Conservation (phyloP, 2,888 invertebrate genomes). For the Acrobeloides nanus region DNA sequence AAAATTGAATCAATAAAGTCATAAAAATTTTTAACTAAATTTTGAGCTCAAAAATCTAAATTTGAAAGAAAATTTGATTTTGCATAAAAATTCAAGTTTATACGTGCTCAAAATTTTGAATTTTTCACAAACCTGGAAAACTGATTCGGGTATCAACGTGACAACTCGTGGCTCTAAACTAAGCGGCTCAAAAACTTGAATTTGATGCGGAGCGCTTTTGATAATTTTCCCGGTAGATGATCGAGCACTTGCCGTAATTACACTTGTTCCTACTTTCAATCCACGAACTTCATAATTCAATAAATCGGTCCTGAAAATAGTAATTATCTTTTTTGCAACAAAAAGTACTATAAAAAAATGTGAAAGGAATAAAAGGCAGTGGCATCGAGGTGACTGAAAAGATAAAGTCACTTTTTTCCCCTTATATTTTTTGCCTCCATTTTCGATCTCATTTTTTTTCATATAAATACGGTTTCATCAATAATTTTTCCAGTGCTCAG, state of each 20-base stretch:
- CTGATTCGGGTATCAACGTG: slow-evolving; percentile 37
- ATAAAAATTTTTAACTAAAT: background rate
- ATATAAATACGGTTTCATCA: too few species aligned
- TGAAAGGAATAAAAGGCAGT: too few species aligned
- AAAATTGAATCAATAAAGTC: slow-evolving; percentile 1
- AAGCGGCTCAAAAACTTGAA: slow-evolving; percentile 39
- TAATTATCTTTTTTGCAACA: too few species aligned
- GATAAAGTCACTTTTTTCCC: too few species aligned
- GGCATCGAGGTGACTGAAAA: too few species aligned
- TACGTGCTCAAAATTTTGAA: background rate
- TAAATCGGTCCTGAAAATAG: too few species aligned
- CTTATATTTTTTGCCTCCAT: too few species aligned
- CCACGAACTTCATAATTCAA: slow-evolving; percentile 5
- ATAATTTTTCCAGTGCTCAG: too few species aligned
- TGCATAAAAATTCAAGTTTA: background rate
- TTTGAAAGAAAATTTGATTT: too few species aligned
- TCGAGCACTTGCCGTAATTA: slow-evolving; percentile 2
- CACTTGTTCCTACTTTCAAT: slow-evolving; percentile 4
- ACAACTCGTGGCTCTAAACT: slow-evolving; percentile 31
- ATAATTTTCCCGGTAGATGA: slow-evolving; percentile 9
- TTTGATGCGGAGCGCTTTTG: slow-evolving; percentile 7
- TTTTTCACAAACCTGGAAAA: slow-evolving; percentile 27
- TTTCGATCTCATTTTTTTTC: too few species aligned
- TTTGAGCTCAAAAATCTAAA: too few species aligned
- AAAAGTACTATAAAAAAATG: too few species aligned